A percentile compares a stretch with the other conserved stretches of the same genome.
Evolutionary conservation across 1,140 invertebrate genomes (phyloP).

Genomic region (Brachionus koreanus): DNA sequence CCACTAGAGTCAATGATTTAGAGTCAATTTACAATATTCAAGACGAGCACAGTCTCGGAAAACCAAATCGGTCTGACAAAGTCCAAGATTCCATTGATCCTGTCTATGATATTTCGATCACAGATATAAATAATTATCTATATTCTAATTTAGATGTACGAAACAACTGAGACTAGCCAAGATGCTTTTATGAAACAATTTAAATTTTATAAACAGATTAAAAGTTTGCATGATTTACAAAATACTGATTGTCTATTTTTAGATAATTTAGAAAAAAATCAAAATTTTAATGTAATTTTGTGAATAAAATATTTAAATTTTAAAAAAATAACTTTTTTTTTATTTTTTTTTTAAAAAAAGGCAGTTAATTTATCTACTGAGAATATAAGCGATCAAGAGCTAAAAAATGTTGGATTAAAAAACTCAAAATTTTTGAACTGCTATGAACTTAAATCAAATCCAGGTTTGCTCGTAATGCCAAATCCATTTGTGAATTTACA

Average conservation of each 20-base stretch:
- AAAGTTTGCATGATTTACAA: neutral
- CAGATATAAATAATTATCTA: conserved; percentile 13
- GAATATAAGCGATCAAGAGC: neutral
- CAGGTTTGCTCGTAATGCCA: conserved; percentile 71
- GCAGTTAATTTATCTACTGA: neutral
- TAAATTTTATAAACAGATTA: conserved; percentile 11
- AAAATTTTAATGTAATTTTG: conserved; percentile 26
- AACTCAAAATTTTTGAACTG: neutral
- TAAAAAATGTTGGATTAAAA: neutral
- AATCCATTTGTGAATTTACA: conserved; percentile 75
- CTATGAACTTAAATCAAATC: conserved; percentile 15
- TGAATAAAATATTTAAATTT: neutral
- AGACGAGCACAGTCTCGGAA: neutral
- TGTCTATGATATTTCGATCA: conserved; percentile 21
- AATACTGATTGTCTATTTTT: neutral
- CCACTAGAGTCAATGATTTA: neutral
- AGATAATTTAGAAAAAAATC: neutral
- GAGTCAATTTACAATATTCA: neutral
- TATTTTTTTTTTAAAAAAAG: neutral
- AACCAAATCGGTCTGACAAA: neutral
- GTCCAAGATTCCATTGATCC: conserved; percentile 24
- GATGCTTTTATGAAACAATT: conserved; percentile 34
- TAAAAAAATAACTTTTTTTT: neutral
- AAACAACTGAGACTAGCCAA: neutral
- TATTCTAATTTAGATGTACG: conserved; percentile 38